Conservation (phyloP, 2,888 invertebrate species). For the Ormyrus pomaceus region DNA sequence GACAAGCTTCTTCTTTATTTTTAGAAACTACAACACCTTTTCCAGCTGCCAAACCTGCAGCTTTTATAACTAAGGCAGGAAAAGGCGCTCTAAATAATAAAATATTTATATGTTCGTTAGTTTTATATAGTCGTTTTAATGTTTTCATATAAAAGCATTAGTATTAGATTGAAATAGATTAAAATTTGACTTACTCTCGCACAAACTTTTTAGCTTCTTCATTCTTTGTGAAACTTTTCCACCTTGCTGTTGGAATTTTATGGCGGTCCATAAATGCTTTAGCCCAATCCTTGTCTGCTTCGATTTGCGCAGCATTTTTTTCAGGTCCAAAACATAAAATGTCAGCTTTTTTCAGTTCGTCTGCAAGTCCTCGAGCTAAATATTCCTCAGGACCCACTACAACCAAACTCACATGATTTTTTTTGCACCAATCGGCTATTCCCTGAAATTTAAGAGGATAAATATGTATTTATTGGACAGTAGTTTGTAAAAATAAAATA, state of each 20-base stretch:
- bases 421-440: constrained; percentile 85
- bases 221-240: constrained; percentile 87
- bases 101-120: neutral
- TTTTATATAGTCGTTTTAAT: neutral
- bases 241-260: constrained; percentile 92
- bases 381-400: constrained; percentile 97
- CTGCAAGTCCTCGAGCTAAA: constrained; percentile 90
- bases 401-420: constrained; percentile 84
- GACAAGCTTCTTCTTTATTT: constrained; percentile 86
- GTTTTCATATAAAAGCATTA: neutral
- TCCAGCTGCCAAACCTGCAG: constrained; percentile 96
- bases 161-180: neutral
- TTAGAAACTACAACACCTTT: constrained; percentile 96
- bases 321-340: constrained; percentile 93
- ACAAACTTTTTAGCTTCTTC: constrained; percentile 88
- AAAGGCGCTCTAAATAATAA: constrained; percentile 81
- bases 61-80: constrained; percentile 94
- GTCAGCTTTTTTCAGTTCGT: constrained; percentile 81
- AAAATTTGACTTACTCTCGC: constrained; percentile 77
- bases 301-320: constrained; percentile 89
- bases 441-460: constrained; percentile 77
- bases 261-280: constrained; percentile 95
- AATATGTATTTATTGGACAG: neutral
- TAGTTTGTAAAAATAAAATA: too few relatives aligned
- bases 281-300: constrained; percentile 94